Evolutionary conservation across 2,797 vertebrate species (phyloP).

Genomic region (Martes flavigula): DNA sequence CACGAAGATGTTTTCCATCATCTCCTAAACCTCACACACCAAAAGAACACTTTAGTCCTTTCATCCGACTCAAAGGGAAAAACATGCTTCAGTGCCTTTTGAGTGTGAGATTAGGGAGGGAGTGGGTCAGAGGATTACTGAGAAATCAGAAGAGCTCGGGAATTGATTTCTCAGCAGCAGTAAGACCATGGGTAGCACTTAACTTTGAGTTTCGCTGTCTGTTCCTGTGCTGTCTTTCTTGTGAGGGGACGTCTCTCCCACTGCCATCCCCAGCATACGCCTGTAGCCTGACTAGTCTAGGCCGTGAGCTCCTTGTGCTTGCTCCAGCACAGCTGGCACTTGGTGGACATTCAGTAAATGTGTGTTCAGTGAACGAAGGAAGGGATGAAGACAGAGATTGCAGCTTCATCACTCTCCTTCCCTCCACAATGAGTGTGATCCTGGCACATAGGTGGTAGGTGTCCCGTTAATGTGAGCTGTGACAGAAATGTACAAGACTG

Average conservation of each 20-base stretch:
- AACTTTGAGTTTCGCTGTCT: background rate
- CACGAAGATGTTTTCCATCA: background rate
- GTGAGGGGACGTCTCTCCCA: background rate
- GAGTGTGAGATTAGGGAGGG: fast-evolving
- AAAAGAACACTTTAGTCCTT: background rate
- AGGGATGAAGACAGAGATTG: background rate
- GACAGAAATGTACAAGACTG: background rate
- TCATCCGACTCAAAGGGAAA: background rate
- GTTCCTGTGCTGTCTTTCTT: background rate
- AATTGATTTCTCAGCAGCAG: background rate
- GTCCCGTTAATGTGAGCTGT: background rate
- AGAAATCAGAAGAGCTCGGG: background rate
- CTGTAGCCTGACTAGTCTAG: background rate
- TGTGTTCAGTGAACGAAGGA: background rate
- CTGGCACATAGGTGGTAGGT: background rate
- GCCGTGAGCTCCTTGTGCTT: background rate
- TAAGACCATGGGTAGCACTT: background rate
- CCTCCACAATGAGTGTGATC: background rate
- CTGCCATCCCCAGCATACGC: fast-evolving
- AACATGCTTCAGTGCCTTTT: background rate
- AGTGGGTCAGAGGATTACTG: background rate
- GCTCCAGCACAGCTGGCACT: background rate
- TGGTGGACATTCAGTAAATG: background rate
- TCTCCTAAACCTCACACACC: background rate
- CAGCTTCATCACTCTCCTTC: background rate